Evolutionary conservation across 2,888 invertebrate genomes (phyloP).

Genomic region (Lasioglossum lativentre): DNA sequence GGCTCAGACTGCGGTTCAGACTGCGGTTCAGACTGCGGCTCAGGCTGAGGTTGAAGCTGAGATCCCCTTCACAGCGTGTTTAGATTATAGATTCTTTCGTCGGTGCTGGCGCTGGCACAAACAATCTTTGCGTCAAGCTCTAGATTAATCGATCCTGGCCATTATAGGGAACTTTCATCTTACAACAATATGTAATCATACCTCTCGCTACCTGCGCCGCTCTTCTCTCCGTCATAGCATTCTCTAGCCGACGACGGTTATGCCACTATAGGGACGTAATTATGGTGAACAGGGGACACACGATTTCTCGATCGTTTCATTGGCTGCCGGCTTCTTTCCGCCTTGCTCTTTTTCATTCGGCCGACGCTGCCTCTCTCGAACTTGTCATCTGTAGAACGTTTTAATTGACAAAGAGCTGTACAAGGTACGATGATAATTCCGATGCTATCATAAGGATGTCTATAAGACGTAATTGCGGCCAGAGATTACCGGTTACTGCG

Average conservation of each 20-base stretch:
- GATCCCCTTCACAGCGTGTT: constrained; percentile 6
- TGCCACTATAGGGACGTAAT: background rate
- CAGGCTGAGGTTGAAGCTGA: background rate
- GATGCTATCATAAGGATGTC: background rate
- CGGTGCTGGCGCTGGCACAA: background rate
- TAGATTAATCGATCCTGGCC: background rate
- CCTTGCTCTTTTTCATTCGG: background rate
- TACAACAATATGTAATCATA: constrained; percentile 4
- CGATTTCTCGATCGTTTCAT: constrained; percentile 5
- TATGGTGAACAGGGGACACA: constrained; percentile 11
- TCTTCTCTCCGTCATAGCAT: background rate
- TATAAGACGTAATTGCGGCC: constrained; percentile 6
- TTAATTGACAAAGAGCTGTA: constrained; percentile 4
- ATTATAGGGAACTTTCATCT: constrained; percentile 12
- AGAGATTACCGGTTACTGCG: background rate
- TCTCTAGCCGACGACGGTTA: background rate
- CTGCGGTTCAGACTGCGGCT: too few species aligned
- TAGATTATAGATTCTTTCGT: constrained; percentile 1
- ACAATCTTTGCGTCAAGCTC: background rate
- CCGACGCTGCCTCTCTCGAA: background rate
- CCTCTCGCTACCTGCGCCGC: background rate
- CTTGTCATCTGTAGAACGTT: background rate
- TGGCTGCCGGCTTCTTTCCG: background rate
- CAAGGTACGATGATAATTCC: background rate
- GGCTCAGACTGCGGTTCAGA: background rate